Base-by-base conservation (phyloP, 1,140 invertebrate genomes). In the Tigriopus japonicus region DNA sequence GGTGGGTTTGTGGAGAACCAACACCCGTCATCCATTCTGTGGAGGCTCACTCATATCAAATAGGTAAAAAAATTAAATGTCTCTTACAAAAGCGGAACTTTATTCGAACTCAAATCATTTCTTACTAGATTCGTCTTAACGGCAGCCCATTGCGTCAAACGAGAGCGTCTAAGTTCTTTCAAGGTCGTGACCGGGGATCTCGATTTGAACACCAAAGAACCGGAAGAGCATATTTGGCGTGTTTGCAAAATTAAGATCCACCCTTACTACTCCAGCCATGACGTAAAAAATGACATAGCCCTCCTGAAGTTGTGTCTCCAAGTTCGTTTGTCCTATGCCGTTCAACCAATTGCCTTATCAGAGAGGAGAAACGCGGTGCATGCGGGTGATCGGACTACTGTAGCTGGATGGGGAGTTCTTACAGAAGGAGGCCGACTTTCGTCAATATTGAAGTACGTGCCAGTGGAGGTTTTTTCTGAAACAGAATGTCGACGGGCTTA, bases 381-480 rank as follows among this genome's bases (percentile, higher is more conserved):
- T 1, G 24, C 41, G 13, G 56, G 56, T 10, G 55, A 63, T 23
- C 2, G 19, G 12, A 56, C n/a, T 56, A 56, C 59, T 12, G 66
- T 64, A 15, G 62, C 66, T 19, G 68, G 68, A n/a, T 69, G 68
- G 68, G 68, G 67, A 24, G 54, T 62, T 53, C 23, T 66, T 41
- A 62, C 63, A 59, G 42, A 63, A 45, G 65, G 64, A 35, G 65
- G 65, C 0, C 0, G 5, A 15, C 35, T 53, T 42, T 49, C 65
- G 13, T 51, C 45, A 17, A 62, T 69, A 3, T 68, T 78, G 1
- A 69, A 69, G 52, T 70, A 77, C 65, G 76, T 74, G 0, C 62
- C 69, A 45, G 68, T 73, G 9, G 69, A 70, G 21, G 63, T 71
- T 17, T 63, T 71, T 6, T 43, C 51, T 28, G 64, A 67, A 52